Percentiles rank a stretch among this genome's conserved stretches.
These are phyloP conservation scores for Orthosia gracilis DNA, from an alignment of 2,888 invertebrate genomes.

Conservation along the genomic window DNA sequence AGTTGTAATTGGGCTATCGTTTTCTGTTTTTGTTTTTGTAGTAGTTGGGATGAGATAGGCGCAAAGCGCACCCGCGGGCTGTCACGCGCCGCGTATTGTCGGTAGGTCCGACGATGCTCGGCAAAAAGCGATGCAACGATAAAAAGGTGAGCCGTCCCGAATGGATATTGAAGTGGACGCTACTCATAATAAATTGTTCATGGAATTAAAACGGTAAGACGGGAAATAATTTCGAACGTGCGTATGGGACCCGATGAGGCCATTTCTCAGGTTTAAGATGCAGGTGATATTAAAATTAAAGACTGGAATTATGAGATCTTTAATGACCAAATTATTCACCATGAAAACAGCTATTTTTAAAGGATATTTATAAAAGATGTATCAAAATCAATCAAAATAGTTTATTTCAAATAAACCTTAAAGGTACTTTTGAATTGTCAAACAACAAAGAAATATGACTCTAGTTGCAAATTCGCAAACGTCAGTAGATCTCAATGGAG, in stretches of 20 bases:
- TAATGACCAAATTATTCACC: neutral
- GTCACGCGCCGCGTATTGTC: slow-evolving; percentile 87
- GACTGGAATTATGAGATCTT: slow-evolving; percentile 16
- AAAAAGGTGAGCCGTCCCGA: slow-evolving; percentile 75
- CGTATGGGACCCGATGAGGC: slow-evolving; percentile 16
- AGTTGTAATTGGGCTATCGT: slow-evolving; percentile 61
- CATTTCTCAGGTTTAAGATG: slow-evolving; percentile 24
- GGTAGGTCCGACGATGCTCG: slow-evolving; percentile 69
- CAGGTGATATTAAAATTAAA: slow-evolving; percentile 34
- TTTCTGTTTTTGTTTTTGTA: slow-evolving; percentile 72
- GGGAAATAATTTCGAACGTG: slow-evolving; percentile 53
- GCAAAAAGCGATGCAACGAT: slow-evolving; percentile 78
- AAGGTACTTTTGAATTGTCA: no score
- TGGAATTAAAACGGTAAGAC: slow-evolving; percentile 58
- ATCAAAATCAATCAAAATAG: no score
- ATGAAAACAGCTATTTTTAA: neutral
- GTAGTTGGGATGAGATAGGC: slow-evolving; percentile 77
- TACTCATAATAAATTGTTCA: slow-evolving; percentile 67
- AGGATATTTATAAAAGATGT: neutral
- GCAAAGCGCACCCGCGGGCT: slow-evolving; percentile 87
- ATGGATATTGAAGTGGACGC: slow-evolving; percentile 64
- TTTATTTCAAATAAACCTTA: no score
- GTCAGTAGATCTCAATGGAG: no score
- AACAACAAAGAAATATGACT: no score
- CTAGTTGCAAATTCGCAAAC: no score